Conservation (phyloP, 2,888 invertebrate genomes). For the Ephialtes manifestator region DNA sequence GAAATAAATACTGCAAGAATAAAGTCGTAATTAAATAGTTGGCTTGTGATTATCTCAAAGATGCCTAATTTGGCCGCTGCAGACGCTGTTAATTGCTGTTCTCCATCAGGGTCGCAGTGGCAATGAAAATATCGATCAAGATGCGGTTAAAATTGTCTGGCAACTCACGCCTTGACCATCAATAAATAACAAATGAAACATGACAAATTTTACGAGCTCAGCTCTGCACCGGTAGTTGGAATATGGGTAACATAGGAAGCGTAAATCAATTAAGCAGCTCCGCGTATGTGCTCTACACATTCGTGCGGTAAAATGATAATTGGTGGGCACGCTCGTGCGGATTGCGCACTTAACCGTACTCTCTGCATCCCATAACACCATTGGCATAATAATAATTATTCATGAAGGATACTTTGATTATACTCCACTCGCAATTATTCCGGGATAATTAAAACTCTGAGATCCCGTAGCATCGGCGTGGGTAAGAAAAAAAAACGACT, state of each 20-base stretch:
- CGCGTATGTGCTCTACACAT: background rate
- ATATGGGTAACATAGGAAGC: conserved; percentile 54
- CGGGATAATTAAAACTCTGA: conserved; percentile 57
- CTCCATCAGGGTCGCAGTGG: background rate
- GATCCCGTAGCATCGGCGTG: conserved; percentile 49
- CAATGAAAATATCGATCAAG: background rate
- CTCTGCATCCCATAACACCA: conserved; percentile 11
- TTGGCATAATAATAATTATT: conserved; percentile 56
- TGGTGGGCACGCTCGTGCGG: conserved; percentile 63
- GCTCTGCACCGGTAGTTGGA: conserved; percentile 28
- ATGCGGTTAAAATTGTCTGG: background rate
- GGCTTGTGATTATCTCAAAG: background rate
- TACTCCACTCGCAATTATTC: conserved; percentile 57
- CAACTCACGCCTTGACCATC: background rate
- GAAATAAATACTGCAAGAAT: background rate
- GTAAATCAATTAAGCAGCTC: conserved; percentile 61
- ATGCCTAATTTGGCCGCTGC: background rate
- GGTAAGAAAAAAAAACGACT: conserved; percentile 48
- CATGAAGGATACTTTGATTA: conserved; percentile 67
- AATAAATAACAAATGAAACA: conserved; percentile 1
- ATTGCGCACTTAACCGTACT: conserved; percentile 63
- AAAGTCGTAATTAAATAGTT: background rate
- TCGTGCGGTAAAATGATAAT: conserved; percentile 49
- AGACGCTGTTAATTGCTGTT: background rate
- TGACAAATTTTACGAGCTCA: conserved; percentile 20